Evolutionary conservation across 2,113 vertebrate species (phyloP).

Genomic region (Epinephelus lanceolatus): DNA sequence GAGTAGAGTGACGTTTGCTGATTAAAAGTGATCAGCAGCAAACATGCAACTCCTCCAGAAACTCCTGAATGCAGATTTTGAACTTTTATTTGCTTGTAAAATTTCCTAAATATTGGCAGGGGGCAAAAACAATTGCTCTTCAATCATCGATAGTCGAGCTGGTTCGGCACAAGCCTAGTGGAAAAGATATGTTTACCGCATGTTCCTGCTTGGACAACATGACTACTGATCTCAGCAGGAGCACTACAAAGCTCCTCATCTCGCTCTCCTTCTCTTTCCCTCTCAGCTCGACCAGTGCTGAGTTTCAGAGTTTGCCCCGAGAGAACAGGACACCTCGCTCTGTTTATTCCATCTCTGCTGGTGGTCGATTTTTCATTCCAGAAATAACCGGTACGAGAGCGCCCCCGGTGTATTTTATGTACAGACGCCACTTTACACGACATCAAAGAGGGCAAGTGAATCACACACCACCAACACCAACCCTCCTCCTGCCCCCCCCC

Average conservation of each 20-base stretch:
- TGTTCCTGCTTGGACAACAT: conserved; percentile 29
- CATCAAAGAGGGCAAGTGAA: conserved; percentile 72
- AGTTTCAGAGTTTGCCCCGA: conserved; percentile 69
- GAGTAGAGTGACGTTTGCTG: not conserved
- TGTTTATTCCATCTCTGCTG: conserved; percentile 36
- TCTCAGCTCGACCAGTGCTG: conserved; percentile 12
- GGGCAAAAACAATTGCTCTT: too few relatives aligned
- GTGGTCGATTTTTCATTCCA: conserved; percentile 73
- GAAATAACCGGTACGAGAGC: conserved; percentile 68
- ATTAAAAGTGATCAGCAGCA: not conserved
- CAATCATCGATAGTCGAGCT: accelerated
- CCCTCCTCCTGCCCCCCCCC: not conserved
- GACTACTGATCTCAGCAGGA: conserved; percentile 68
- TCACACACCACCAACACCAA: conserved; percentile 24
- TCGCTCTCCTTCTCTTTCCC: conserved; percentile 12
- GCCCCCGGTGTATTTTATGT: conserved; percentile 64
- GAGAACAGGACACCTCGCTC: conserved; percentile 66
- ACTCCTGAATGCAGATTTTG: too few relatives aligned
- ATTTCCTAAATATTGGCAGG: not conserved
- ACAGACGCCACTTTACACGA: conserved; percentile 65
- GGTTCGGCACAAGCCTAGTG: not conserved
- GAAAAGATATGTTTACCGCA: conserved; percentile 54
- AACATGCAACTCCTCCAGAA: not conserved
- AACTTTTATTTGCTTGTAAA: too few relatives aligned
- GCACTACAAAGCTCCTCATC: conserved; percentile 23